These are phyloP conservation scores for Anthopleura xanthogrammica DNA, from an alignment of 92 coral and sea anemone genomes.

Conservation along the genomic window DNA sequence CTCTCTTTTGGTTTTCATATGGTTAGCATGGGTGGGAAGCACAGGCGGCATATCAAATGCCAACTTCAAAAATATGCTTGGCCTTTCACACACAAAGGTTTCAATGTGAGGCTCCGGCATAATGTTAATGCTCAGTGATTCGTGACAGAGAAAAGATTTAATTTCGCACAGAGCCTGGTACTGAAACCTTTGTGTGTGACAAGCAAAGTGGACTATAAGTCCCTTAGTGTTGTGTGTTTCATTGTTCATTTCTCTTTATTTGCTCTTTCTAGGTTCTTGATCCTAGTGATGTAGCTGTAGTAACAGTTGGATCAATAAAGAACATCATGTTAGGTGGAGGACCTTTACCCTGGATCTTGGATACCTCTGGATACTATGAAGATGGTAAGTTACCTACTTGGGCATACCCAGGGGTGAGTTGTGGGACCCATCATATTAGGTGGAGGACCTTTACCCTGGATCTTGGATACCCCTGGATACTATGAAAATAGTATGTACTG, in stretches of 20 bases:
- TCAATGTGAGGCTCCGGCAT: too few species aligned
- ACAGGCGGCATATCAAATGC: too few species aligned
- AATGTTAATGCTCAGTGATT: too few species aligned
- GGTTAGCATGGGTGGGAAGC: too few species aligned
- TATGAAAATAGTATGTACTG: slow-evolving; percentile 65
- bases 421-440: slow-evolving; percentile 23
- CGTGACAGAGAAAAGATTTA: too few species aligned
- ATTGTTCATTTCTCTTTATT: not conserved
- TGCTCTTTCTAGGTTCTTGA: slow-evolving; percentile 64
- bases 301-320: slow-evolving; percentile 83
- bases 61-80: too few species aligned
- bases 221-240: not conserved
- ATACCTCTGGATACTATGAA: slow-evolving; percentile 88
- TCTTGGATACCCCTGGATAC: slow-evolving; percentile 83
- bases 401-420: too few species aligned
- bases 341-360: slow-evolving; percentile 94
- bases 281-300: slow-evolving; percentile 83
- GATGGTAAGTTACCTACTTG: slow-evolving; percentile 36
- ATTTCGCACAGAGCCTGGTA: too few species aligned
- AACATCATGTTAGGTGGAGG: slow-evolving; percentile 93
- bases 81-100: too few species aligned
- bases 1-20: too few species aligned
- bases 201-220: too few species aligned
- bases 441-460: slow-evolving; percentile 97
- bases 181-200: too few species aligned